Evolutionary conservation across 2,797 vertebrate genomes (phyloP), one percentile per base, ranked within the genome.

Genomic region (Tinamus major): DNA sequence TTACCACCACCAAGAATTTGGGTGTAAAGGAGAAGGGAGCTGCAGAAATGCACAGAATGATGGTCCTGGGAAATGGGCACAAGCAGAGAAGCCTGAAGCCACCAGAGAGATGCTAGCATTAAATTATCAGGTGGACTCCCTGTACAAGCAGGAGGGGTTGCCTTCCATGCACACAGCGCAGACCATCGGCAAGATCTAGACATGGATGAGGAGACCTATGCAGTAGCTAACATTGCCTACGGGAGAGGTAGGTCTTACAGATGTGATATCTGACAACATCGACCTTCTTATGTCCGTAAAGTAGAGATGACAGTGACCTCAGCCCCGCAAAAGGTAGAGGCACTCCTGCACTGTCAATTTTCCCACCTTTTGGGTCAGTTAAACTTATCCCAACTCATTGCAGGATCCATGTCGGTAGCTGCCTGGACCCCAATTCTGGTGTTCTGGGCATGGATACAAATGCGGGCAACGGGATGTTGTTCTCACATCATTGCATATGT

Each of bases 101-200:
- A 23, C 33, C 56, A 35, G 42, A 9, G 49, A 37, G n/a, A 2
- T 49, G 49, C 35, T 5, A 1, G 9, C 42, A 21, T 26, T 2
- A 0, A 21, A 24, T 11, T 61, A 15, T 13, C 5, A 0, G 2
- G 2, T 16, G 39, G 19, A 15, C 23, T 31, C 53, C n/a, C 37
- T 3, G 33, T 14, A 10, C 10, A 16, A 46, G 33, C 39, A 17
- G 21, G 69, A 17, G 29, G 33, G 15, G 19, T 33, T 29, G n/a
- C 67, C 35, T 35, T 55, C 53, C 9, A 27, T 55, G 51, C 51
- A 53, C 51, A 53, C 51, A 29, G 27, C 24, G 35, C 8, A 37
- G 59, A 61, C 33, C 23, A 61, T 61, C 35, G 26, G 59, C 59
- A 61, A 61, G 24, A 9, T 61, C 17, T 37, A 37, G 35, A 37